These are phyloP conservation scores for Odontesthes bonariensis DNA, from an alignment of 2,113 vertebrate species.

Conservation along the genomic window DNA sequence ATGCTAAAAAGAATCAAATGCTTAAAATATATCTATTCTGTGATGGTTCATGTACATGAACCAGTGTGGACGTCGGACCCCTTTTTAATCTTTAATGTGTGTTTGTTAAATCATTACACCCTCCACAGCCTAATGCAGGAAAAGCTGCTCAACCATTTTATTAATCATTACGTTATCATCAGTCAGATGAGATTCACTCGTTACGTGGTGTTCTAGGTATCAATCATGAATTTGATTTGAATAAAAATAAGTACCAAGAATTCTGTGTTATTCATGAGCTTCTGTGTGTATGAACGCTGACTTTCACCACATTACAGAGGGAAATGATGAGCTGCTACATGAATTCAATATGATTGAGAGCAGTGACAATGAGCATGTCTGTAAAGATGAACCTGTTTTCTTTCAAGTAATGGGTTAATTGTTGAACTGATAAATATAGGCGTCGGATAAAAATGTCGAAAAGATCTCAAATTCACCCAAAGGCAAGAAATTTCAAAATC, in stretches of 20 bases:
- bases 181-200: conserved; percentile 41
- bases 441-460: too few relatives aligned
- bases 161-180: conserved; percentile 63
- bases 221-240: conserved; percentile 73
- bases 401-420: too few relatives aligned
- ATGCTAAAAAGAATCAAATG: conserved; percentile 34
- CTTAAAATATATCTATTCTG: conserved; percentile 29
- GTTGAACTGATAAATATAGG: too few relatives aligned
- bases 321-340: too few relatives aligned
- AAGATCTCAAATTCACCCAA: too few relatives aligned
- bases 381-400: too few relatives aligned
- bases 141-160: conserved; percentile 35
- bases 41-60: conserved; percentile 15
- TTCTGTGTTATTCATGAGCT: conserved; percentile 13
- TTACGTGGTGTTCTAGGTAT: conserved; percentile 51
- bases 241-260: conserved; percentile 82
- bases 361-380: too few relatives aligned
- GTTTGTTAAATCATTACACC: conserved; percentile 44
- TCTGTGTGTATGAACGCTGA: too few relatives aligned
- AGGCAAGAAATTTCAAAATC: too few relatives aligned
- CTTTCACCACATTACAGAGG: too few relatives aligned
- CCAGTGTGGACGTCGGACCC: conserved; percentile 16
- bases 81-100: conserved; percentile 46
- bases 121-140: conserved; percentile 38
- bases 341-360: too few relatives aligned